Base-by-base conservation (phyloP, 2,888 invertebrate genomes). In the Leptinotarsa peninsularis region DNA sequence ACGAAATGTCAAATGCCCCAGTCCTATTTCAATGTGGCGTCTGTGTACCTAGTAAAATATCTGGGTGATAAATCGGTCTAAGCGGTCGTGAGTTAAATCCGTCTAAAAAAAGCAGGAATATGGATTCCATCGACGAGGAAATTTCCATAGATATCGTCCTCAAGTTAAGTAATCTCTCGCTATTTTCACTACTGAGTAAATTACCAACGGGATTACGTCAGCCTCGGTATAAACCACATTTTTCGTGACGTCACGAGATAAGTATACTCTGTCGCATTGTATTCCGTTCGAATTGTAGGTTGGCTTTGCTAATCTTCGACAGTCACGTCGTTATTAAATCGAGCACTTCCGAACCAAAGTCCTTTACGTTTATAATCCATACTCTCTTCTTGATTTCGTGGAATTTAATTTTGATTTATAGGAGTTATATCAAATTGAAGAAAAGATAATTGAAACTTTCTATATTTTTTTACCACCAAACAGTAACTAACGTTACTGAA, bases 71-170 rank as follows among this genome's bases (percentile, higher is more conserved):
- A 58, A 23, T 54, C 54, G n/a, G 54, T 18, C 13, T 23, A 18
- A 15, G 23, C 21, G 58, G 18, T 23, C 2, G 58, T 58, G 58
- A 58, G 58, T 58, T 21, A 58, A 27, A 23, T 58, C 21, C 14
- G 23, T 58, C 21, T 23, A 15, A 58, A 21, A 63, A 43, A 69
- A 58, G 4, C 52, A 14, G 15, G 14, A 58, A 23, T 23, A 77
- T 79, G 79, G 79, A 77, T 54, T 69, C 70, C 54, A 74, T 80
- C 54, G 77, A 78, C 68, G 68, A 63, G 18, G 78, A 78, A 75
- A 77, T 78, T 33, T 72, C 76, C 43, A 72, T 80, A 43, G 78
- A 78, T 14, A 67, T 78, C 43, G 23, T 77, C 49, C 71, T 80
- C 18, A 79, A 80, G 78, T 80, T 78, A 76, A 79, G 78, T 78